Evolutionary conservation across 2,888 invertebrate species (phyloP).

Genomic region (Rhogogaster chlorosoma): DNA sequence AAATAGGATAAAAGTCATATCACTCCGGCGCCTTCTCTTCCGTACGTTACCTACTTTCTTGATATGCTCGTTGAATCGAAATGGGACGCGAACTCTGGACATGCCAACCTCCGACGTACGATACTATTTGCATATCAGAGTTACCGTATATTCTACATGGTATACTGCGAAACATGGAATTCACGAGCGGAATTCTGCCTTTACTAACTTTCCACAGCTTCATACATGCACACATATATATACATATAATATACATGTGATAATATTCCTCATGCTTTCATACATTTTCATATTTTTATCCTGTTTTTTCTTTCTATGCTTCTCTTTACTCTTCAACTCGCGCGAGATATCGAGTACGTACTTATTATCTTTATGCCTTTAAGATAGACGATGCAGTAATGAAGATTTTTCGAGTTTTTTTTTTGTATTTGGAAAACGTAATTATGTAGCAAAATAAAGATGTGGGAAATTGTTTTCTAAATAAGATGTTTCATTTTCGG

Average conservation of each 20-base stretch:
- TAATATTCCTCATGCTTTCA: background rate
- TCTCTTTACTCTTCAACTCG: background rate
- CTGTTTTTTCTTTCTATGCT: background rate
- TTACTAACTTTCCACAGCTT: constrained; percentile 16
- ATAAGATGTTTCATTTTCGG: background rate
- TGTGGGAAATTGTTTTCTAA: background rate
- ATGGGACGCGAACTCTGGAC: constrained; percentile 35
- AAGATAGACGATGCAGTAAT: background rate
- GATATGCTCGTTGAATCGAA: constrained; percentile 26
- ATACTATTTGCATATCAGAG: constrained; percentile 43
- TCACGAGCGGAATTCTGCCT: background rate
- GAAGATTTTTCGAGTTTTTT: no score
- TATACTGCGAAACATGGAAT: constrained; percentile 1
- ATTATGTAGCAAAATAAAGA: background rate
- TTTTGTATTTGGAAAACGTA: no score
- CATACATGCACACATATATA: background rate
- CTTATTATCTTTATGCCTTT: background rate
- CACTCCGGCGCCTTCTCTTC: background rate
- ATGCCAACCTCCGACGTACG: constrained; percentile 18
- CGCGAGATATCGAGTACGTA: background rate
- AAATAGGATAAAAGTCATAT: constrained; percentile 23
- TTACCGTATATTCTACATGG: background rate
- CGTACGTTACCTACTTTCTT: background rate
- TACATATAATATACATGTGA: background rate
- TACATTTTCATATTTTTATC: background rate